Base-by-base conservation (phyloP, 2,113 vertebrate genomes). In the Gambusia affinis region DNA sequence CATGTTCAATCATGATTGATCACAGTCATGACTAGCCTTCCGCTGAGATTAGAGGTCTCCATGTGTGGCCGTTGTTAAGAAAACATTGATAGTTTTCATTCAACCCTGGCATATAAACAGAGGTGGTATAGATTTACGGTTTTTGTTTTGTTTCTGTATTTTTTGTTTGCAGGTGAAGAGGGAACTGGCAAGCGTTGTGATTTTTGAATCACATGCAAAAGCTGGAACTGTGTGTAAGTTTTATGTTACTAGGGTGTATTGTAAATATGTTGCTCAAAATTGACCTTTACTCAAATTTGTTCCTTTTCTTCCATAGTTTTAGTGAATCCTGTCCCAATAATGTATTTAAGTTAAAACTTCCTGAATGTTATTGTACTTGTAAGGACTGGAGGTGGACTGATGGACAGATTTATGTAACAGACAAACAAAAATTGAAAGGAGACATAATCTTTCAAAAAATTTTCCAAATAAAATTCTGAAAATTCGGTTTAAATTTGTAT, bases 191-290 rank as follows among this genome's bases (percentile, higher is more conserved):
- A 97, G 96, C 17, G 97, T 98, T 47, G 95, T 99, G 81, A 97
- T 99, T 91, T 99, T 99, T 75, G 98, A 99, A 89, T 98, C 97
- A 4, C 98, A 99, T 75, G 97, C 98, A 79, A 99, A 98, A 95
- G 96, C 97, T 87, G 98, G 98, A 89, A 99, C 98, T 0, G 97
- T 99, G 84, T 95, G 98, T 99, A 95, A 96, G 97, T 97, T 74
- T 76, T 72, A 64, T 60, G 5, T 72, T 42, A 0, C 51, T 64
- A 62, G 0, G 0, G 3, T 47, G 44, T 4, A 47, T 19, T 47
- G 44, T 17, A 47, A 47, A 19, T 0, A 17, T 47, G 0, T 24
- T n/a, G 19, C 44, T 12, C 10, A 30, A 15, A 62, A 29, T 28
- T 17, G 6, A 27, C 27, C 3, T 12, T 12, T 30, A 30, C 1